phyloP scores from a whole-genome alignment of 2,888 invertebrate species.

The Conomelus anceps region DNA sequence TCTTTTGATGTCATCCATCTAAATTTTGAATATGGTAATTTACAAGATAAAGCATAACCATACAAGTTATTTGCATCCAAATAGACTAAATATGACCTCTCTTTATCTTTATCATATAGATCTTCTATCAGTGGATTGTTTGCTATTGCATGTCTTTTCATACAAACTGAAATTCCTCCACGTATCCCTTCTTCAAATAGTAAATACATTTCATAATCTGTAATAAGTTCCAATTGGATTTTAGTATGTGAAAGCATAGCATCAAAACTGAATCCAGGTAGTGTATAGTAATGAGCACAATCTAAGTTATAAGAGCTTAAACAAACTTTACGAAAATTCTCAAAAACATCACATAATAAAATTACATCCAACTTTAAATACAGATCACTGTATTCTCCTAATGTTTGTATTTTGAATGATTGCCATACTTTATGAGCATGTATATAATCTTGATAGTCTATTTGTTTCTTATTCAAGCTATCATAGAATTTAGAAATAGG shows the following conservation, averaged over 20 bases:
- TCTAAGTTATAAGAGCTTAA: constrained; percentile 20
- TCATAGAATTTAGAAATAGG: constrained; percentile 33
- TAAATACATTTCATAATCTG: constrained; percentile 24
- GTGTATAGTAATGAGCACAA: constrained; percentile 21
- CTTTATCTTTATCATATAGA: constrained; percentile 5
- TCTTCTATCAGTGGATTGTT: background rate
- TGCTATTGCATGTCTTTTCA: background rate
- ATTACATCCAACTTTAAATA: constrained; percentile 25
- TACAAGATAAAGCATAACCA: constrained; percentile 32
- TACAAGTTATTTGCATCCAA: constrained; percentile 30
- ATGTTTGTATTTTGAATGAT: constrained; percentile 35
- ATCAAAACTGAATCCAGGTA: constrained; percentile 17
- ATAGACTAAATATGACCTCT: constrained; percentile 23
- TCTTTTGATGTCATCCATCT: constrained; percentile 33
- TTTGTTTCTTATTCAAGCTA: constrained; percentile 29
- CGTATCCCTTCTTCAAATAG: constrained; percentile 28
- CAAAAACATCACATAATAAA: constrained; percentile 26
- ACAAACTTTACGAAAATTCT: constrained; percentile 26
- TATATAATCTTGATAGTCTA: constrained; percentile 35
- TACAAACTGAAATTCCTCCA: constrained; percentile 18
- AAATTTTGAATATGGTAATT: constrained; percentile 36
- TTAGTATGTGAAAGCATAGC: constrained; percentile 20
- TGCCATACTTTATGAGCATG: constrained; percentile 39
- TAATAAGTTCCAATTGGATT: constrained; percentile 25
- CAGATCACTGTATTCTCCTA: constrained; percentile 37